These are phyloP conservation scores for Riparia riparia DNA, from an alignment of 2,113 vertebrate species.

Conservation along the genomic window DNA sequence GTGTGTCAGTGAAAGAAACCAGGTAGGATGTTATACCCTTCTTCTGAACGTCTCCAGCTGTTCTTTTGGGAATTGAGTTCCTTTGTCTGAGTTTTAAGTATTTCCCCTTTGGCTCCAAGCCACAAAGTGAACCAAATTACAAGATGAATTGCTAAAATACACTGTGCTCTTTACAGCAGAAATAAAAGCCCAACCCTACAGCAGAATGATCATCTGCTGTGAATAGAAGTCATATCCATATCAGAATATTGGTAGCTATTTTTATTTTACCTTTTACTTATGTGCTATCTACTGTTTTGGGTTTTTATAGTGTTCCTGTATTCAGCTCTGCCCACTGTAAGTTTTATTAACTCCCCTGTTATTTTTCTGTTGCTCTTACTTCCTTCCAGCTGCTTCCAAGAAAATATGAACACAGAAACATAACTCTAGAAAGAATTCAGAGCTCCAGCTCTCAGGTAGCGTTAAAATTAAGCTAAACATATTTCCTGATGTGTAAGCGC, in stretches of 20 bases:
- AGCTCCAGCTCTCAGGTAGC: not conserved
- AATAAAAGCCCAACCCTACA: not conserved
- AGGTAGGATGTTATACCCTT: not conserved
- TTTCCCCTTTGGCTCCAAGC: not conserved
- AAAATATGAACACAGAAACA: not conserved
- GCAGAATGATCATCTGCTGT: not conserved
- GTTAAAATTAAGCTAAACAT: not conserved
- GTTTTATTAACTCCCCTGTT: not conserved
- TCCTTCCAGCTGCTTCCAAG: not conserved
- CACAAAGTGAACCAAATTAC: not conserved
- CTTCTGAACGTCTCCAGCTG: not conserved
- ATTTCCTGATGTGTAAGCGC: not conserved
- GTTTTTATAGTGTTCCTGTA: not conserved
- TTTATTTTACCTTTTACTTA: not conserved
- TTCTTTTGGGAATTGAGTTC: not conserved
- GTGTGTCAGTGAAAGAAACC: not conserved
- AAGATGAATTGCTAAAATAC: not conserved
- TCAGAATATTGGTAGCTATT: not conserved
- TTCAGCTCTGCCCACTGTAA: not conserved
- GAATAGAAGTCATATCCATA: not conserved
- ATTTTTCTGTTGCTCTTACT: not conserved
- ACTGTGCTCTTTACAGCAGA: not conserved
- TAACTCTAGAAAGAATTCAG: not conserved
- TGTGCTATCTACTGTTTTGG: not conserved
- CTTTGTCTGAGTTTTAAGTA: not conserved